Evolutionary conservation across 2,888 invertebrate species (phyloP).

Genomic region (Archips crataeganus): DNA sequence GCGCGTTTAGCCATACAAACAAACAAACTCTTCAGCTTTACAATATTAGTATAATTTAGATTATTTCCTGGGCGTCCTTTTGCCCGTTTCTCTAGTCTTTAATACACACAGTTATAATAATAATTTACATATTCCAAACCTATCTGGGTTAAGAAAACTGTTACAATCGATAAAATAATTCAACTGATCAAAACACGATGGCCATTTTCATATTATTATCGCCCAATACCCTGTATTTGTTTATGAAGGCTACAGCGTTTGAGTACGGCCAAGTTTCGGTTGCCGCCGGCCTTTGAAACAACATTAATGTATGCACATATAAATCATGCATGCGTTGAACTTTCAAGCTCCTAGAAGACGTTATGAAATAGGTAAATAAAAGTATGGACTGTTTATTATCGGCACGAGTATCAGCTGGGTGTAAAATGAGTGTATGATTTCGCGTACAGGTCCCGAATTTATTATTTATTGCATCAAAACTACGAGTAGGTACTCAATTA

Average conservation of each 20-base stretch:
- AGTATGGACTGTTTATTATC: constrained; percentile 11
- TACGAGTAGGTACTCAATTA: not conserved
- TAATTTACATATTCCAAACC: constrained; percentile 39
- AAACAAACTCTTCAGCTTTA: no score
- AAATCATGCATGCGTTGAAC: constrained; percentile 58
- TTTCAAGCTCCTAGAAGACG: constrained; percentile 57
- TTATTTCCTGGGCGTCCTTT: not conserved
- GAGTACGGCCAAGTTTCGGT: constrained; percentile 7
- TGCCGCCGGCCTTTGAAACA: constrained; percentile 17
- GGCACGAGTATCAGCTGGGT: not conserved
- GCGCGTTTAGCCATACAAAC: no score
- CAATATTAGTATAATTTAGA: no score
- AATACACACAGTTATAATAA: not conserved
- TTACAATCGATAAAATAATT: constrained; percentile 18
- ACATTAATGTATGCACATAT: constrained; percentile 47
- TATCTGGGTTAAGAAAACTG: constrained; percentile 34
- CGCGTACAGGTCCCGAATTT: not conserved
- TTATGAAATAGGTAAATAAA: constrained; percentile 30
- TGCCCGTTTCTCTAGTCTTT: not conserved
- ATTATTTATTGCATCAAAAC: not conserved
- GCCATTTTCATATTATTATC: constrained; percentile 16
- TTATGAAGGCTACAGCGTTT: constrained; percentile 23
- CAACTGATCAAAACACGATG: constrained; percentile 2
- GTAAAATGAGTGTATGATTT: not conserved
- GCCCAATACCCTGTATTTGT: constrained; percentile 22